Base-by-base conservation (phyloP, 2,113 vertebrate species). In the Piaya cayana region DNA sequence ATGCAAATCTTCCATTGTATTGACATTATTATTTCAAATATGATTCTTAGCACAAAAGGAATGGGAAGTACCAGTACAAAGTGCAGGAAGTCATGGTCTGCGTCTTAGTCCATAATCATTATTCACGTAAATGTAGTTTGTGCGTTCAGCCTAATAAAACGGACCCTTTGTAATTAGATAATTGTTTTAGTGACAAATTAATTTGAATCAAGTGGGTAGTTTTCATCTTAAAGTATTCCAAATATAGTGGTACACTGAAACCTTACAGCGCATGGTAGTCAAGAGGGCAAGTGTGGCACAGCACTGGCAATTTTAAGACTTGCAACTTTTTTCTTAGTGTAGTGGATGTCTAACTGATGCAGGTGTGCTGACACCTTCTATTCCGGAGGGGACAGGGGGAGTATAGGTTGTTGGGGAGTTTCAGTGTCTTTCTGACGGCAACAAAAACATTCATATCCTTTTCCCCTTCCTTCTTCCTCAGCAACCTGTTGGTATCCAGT, bases 391-490 rank as follows among this genome's bases (percentile, higher is more conserved):
- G 39, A 39, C 12, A 39, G 39, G 45, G 36, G 39, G 39, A 39
- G 39, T 50, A 6, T 42, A 36, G 22, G 27, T 50, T 62, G 22
- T 32, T 74, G 12, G 32, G 58, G 32, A 3, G 1, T 12, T 82
- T 88, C 85, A 70, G 4, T 76, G 75, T 47, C 50, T 32, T 77
- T 86, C 45, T 92, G 68, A 55, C 70, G 52, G 36, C 77, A 86
- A 43, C 14, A 75, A 86, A 94, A 95, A 70, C 71, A 83, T 90
- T 80, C 34, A 36, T 92, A 90, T 96, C 92, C 94, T 96, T 90
- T 97, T 94, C 86, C 82, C 72, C 4, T 95, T 95, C 19, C 53
- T 50, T 26, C 30, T 95, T 94, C 94, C 83, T 93, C 64, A 88
- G 42, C 72, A 88, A 95, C 92, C 86, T 86, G 80, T 92, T 81